These are phyloP conservation scores for Leptothorax acervorum DNA, from an alignment of 2,888 invertebrate genomes.

Conservation along the genomic window DNA sequence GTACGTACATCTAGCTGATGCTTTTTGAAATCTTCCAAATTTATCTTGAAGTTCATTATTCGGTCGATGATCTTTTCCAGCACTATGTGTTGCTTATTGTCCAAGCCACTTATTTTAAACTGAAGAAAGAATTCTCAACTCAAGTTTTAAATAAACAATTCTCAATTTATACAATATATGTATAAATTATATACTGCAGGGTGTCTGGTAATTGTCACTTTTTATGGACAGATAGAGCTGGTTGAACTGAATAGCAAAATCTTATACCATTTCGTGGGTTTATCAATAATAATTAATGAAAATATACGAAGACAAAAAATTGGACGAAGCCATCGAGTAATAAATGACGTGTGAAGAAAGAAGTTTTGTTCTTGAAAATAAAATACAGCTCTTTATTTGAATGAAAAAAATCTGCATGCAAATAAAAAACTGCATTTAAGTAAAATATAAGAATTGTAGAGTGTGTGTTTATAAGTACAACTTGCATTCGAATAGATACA, in stretches of 20 bases:
- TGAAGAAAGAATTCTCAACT: slow-evolving; percentile 83
- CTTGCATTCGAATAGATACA: too few species aligned
- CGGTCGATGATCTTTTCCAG: slow-evolving; percentile 81
- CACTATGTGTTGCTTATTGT: slow-evolving; percentile 94
- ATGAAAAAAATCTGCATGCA: neutral
- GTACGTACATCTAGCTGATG: slow-evolving; percentile 92
- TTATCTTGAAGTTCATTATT: slow-evolving; percentile 92
- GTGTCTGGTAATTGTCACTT: too few species aligned
- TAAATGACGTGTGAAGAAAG: neutral
- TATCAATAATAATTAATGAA: too few species aligned
- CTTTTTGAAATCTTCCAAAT: slow-evolving; percentile 93
- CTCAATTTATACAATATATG: too few species aligned
- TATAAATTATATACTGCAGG: too few species aligned
- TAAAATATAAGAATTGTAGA: too few species aligned
- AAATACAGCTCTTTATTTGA: neutral
- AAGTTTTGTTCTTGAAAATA: neutral
- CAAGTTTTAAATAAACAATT: neutral
- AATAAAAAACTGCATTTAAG: neutral
- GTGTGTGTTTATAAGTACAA: too few species aligned
- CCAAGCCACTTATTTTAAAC: slow-evolving; percentile 95
- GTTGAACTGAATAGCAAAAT: too few species aligned
- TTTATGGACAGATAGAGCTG: too few species aligned
- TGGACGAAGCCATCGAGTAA: neutral
- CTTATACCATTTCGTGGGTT: too few species aligned
- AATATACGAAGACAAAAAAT: too few species aligned